These are phyloP conservation scores for Hippolais icterina DNA, from an alignment of 2,113 vertebrate genomes.

Conservation along the genomic window DNA sequence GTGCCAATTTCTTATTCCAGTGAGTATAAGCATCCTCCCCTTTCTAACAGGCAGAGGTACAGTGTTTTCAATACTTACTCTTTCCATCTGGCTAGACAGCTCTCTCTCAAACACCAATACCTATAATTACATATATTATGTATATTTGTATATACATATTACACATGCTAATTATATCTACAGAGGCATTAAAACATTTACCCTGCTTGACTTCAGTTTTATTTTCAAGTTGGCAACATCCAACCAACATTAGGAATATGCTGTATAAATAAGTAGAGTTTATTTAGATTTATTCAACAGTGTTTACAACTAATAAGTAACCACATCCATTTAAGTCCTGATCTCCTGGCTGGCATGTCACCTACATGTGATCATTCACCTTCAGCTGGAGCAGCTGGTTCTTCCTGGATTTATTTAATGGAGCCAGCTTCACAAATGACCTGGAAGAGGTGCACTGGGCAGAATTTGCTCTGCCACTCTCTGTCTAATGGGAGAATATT, in stretches of 20 bases:
- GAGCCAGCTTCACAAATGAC: neutral
- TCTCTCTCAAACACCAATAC: neutral
- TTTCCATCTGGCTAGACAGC: neutral
- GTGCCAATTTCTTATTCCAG: neutral
- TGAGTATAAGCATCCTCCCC: neutral
- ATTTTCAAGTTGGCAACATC: constrained; percentile 15
- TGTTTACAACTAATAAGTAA: neutral
- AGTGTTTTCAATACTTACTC: neutral
- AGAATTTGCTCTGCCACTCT: neutral
- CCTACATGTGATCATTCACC: neutral
- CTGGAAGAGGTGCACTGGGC: neutral
- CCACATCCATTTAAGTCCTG: neutral
- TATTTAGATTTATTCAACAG: constrained; percentile 5
- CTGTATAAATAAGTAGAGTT: constrained; percentile 7
- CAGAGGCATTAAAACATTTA: neutral
- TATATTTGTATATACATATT: neutral
- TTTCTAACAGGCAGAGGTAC: neutral
- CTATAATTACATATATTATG: constrained; percentile 6
- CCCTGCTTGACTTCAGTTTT: neutral
- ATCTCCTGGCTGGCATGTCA: neutral
- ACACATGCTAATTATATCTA: constrained; percentile 9
- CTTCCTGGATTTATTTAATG: neutral
- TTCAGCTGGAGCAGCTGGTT: neutral
- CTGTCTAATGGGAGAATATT: neutral
- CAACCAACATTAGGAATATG: neutral